Evolutionary conservation across 2,888 invertebrate species (phyloP).

Genomic region (Sesia bembeciformis): DNA sequence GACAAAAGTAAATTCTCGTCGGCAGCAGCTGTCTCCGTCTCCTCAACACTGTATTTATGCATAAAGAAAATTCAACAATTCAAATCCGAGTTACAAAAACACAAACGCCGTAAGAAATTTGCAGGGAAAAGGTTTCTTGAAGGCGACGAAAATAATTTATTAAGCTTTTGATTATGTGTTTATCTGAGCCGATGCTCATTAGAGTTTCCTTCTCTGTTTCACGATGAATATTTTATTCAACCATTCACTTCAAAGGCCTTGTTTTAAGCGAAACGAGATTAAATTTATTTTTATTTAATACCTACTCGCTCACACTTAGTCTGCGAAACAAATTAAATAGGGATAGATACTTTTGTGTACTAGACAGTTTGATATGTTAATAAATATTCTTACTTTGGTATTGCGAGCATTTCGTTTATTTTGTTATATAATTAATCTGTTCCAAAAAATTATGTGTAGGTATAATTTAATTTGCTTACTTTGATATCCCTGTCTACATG

Average conservation of each 20-base stretch:
- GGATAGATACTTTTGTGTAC: neutral
- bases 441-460: no score
- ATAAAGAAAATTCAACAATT: conserved; percentile 1
- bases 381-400: no score
- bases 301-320: neutral
- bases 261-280: neutral
- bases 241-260: neutral
- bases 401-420: no score
- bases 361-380: neutral
- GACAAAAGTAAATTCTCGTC: conserved; percentile 53
- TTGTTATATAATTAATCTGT: no score
- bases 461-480: no score
- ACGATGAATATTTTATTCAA: conserved; percentile 2
- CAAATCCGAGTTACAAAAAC: conserved; percentile 1
- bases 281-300: neutral
- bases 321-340: neutral
- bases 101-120: neutral
- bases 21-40: conserved; percentile 25
- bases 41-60: neutral
- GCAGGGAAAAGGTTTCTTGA: neutral
- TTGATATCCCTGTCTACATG: no score
- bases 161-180: conserved; percentile 1
- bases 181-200: conserved; percentile 4
- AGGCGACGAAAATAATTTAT: conserved; percentile 1
- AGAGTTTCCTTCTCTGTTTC: conserved; percentile 3